Evolutionary conservation across 2,797 vertebrate genomes (phyloP).

Genomic region (Schizopygopsis pylzovi): DNA sequence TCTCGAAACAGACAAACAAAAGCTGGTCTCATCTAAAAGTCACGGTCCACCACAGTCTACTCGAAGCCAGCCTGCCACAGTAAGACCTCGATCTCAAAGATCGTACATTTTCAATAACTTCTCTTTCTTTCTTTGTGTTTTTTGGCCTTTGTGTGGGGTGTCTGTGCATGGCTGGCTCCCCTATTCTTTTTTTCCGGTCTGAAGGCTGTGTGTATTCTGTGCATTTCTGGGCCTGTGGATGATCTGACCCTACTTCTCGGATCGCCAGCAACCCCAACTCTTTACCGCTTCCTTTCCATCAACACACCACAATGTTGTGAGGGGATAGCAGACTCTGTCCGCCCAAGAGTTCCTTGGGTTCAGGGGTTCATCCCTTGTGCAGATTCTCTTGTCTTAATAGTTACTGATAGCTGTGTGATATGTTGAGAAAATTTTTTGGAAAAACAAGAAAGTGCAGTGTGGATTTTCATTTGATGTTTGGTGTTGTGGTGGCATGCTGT

Average conservation of each 20-base stretch:
- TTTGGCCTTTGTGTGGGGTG: slow-evolving; percentile 69
- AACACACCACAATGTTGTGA: slow-evolving; percentile 18
- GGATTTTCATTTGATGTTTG: neutral
- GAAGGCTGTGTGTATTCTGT: slow-evolving; percentile 46
- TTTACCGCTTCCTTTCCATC: slow-evolving; percentile 35
- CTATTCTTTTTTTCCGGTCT: slow-evolving; percentile 45
- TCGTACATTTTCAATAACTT: slow-evolving; percentile 24
- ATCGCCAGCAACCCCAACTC: slow-evolving; percentile 41
- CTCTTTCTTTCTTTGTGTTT: slow-evolving; percentile 61
- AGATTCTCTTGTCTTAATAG: neutral
- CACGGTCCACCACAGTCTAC: slow-evolving; percentile 72
- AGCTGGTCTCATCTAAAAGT: slow-evolving; percentile 76
- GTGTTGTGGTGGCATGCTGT: slow-evolving; percentile 46
- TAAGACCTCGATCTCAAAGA: slow-evolving; percentile 75
- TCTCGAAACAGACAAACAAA: slow-evolving; percentile 84
- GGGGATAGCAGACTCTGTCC: slow-evolving; percentile 20
- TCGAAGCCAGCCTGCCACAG: slow-evolving; percentile 86
- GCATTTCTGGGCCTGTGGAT: slow-evolving; percentile 61
- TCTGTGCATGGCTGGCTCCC: slow-evolving; percentile 66
- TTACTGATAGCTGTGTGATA: slow-evolving; percentile 33
- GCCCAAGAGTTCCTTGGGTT: slow-evolving; percentile 32
- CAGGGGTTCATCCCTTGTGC: neutral
- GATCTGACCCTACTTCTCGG: slow-evolving; percentile 51
- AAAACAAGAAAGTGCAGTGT: slow-evolving; percentile 9
- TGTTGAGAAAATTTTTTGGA: neutral